phyloP scores from a whole-genome alignment of 2,113 vertebrate genomes.

The Acrocephalus kingi region DNA sequence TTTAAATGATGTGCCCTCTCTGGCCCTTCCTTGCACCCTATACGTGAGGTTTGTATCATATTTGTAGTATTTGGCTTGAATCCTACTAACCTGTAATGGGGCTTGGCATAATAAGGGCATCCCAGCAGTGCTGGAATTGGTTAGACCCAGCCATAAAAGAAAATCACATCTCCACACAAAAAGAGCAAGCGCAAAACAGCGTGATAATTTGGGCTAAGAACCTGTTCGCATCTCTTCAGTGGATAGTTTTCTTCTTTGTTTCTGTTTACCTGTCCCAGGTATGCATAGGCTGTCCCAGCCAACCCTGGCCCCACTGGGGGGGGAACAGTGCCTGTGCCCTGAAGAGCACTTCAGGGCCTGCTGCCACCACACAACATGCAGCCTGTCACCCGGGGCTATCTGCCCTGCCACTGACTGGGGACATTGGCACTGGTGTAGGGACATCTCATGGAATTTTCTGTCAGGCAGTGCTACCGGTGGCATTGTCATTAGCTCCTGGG shows the following conservation, averaged over 20 bases:
- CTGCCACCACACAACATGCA: accelerated
- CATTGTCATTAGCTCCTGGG: background rate
- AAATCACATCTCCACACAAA: background rate
- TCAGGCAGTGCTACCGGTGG: background rate
- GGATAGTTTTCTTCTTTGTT: background rate
- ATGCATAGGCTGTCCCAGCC: background rate
- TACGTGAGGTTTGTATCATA: background rate
- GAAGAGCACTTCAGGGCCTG: background rate
- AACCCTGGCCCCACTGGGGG: background rate
- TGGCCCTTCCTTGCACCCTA: background rate
- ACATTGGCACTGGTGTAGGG: accelerated
- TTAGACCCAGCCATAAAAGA: background rate
- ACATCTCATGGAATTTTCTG: background rate
- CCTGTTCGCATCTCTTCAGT: background rate
- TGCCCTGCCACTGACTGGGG: background rate
- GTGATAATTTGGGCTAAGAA: background rate
- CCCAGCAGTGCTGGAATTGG: background rate
- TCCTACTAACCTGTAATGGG: background rate
- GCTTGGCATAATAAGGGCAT: background rate
- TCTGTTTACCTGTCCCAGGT: background rate
- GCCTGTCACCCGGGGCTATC: background rate
- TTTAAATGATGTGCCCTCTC: background rate
- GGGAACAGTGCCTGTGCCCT: no score
- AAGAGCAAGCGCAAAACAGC: background rate
- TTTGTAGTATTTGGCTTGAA: background rate